Conservation (phyloP, 2,797 vertebrate genomes). For the Lycodopsis pacificus region DNA sequence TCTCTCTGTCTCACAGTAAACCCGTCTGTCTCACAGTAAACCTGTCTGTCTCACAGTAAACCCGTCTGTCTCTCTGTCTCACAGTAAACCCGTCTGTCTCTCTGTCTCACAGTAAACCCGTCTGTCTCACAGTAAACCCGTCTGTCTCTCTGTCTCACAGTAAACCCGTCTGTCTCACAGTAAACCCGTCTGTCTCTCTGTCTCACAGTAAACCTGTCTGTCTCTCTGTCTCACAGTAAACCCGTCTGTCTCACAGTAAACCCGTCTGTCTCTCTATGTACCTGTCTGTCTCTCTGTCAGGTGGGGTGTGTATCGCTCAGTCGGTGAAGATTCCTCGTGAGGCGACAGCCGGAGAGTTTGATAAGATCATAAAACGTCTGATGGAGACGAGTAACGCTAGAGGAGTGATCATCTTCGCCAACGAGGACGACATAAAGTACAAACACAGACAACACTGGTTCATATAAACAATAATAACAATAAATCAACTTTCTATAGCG, state of each 20-base stretch:
- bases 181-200: too few relatives aligned
- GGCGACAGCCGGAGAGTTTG: conserved; percentile 88
- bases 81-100: too few relatives aligned
- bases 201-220: too few relatives aligned
- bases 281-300: conserved; percentile 63
- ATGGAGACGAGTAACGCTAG: conserved; percentile 93
- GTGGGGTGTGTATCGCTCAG: conserved; percentile 92
- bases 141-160: too few relatives aligned
- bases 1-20: too few relatives aligned
- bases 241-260: neutral
- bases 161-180: too few relatives aligned
- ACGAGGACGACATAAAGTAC: conserved; percentile 94
- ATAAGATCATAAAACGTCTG: conserved; percentile 89
- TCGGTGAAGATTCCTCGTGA: conserved; percentile 95
- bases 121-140: too few relatives aligned
- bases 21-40: too few relatives aligned
- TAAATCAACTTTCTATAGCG: too few relatives aligned
- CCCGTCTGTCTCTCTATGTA: neutral
- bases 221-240: neutral
- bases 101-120: too few relatives aligned
- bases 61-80: too few relatives aligned
- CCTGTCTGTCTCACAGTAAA: too few relatives aligned
- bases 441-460: neutral
- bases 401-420: conserved; percentile 93
- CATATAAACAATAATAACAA: neutral